Percentiles rank a stretch among this genome's conserved stretches.
Conservation (phyloP, 2,113 vertebrate genomes). For the Chloropsis hardwickii region DNA sequence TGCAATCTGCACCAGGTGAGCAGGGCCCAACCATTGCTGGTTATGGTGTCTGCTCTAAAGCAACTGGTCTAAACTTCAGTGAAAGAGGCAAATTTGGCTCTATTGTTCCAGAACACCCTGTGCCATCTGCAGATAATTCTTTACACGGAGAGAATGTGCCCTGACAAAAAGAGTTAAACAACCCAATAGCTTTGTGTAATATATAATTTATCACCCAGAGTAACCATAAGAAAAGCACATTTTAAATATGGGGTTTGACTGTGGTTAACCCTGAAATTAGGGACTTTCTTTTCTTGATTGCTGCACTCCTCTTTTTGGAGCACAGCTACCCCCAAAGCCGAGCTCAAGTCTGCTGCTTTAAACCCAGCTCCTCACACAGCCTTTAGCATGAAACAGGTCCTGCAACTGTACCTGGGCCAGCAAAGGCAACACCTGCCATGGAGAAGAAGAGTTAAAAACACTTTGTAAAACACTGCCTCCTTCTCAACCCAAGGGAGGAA, state of each 20-base stretch:
- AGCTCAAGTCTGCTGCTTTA: not conserved
- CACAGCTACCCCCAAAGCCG: accelerated
- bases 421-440: not conserved
- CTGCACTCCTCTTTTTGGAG: not conserved
- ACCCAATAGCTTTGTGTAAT: not conserved
- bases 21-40: not conserved
- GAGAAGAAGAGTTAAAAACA: not conserved
- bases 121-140: not conserved
- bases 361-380: not conserved
- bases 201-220: not conserved
- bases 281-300: not conserved
- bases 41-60: not conserved
- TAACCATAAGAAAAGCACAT: not conserved
- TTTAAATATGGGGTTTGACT: not conserved
- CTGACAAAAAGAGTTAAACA: not conserved
- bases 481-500: not conserved
- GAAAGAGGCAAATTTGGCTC: not conserved
- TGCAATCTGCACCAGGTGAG: accelerated
- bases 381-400: not conserved
- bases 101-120: not conserved
- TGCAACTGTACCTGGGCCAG: not conserved
- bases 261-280: not conserved
- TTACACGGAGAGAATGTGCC: accelerated
- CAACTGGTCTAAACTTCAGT: not conserved
- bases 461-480: not conserved